Evolutionary conservation across 2,888 invertebrate species (phyloP).

Genomic region (Hirtodrosophila cameraria): DNA sequence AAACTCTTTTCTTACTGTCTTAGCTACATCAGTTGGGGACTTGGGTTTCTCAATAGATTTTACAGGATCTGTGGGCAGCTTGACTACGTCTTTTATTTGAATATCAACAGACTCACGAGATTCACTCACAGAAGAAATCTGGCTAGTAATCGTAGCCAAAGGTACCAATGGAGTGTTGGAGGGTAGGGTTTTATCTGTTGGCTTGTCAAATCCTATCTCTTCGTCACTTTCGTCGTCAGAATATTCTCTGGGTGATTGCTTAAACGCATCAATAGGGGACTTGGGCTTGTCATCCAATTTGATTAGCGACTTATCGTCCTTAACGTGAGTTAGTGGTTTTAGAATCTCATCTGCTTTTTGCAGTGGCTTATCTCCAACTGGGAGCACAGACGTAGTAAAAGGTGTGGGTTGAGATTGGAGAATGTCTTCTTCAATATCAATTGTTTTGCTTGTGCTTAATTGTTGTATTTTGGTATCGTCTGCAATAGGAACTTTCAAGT

Average conservation of each 20-base stretch:
- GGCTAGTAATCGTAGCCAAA: not conserved
- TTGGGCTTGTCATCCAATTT: not conserved
- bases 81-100: not conserved
- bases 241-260: not conserved
- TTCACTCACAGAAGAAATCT: not conserved
- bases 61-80: not conserved
- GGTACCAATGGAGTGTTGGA: not conserved
- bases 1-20: not conserved
- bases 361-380: not conserved
- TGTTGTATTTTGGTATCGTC: no score
- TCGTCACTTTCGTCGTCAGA: constrained; percentile 11
- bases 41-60: constrained; percentile 6
- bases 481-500: no score
- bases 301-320: not conserved
- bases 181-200: not conserved
- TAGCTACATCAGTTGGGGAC: constrained; percentile 6
- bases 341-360: not conserved
- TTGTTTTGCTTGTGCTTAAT: not conserved
- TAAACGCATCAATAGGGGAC: constrained; percentile 16
- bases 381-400: not conserved
- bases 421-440: not conserved
- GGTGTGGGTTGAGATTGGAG: not conserved
- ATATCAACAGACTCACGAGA: not conserved
- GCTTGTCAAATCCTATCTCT: not conserved
- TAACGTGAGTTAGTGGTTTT: not conserved